Conservation (phyloP, 2,888 invertebrate genomes). For the Napeogenes inachia region DNA sequence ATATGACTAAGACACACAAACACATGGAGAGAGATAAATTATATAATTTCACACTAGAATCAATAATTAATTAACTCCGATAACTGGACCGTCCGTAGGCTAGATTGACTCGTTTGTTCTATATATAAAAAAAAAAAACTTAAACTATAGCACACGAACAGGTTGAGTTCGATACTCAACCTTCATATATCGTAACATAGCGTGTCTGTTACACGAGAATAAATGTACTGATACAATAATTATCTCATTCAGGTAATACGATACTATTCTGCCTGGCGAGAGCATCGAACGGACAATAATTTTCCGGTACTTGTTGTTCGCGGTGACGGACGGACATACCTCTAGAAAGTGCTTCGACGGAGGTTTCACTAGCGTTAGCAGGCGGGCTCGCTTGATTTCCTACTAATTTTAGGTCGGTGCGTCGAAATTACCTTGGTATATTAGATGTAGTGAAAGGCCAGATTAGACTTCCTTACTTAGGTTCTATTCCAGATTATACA, state of each 20-base stretch:
- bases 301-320: constrained; percentile 27
- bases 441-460: not conserved
- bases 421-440: constrained; percentile 35
- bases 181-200: too few relatives aligned
- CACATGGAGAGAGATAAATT: too few relatives aligned
- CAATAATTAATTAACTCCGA: too few relatives aligned
- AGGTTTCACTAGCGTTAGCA: constrained; percentile 35
- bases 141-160: too few relatives aligned
- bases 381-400: constrained; percentile 46
- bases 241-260: constrained; percentile 41
- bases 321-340: constrained; percentile 43
- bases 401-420: constrained; percentile 60
- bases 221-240: too few relatives aligned
- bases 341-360: constrained; percentile 75
- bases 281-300: constrained; percentile 37
- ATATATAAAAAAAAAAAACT: too few relatives aligned
- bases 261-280: constrained; percentile 41
- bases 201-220: too few relatives aligned
- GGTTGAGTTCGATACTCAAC: too few relatives aligned
- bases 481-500: not conserved
- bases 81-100: too few relatives aligned
- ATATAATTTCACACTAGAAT: too few relatives aligned
- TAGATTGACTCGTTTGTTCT: too few relatives aligned
- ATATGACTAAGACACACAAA: too few relatives aligned
- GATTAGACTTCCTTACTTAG: constrained; percentile 1